phyloP scores from a whole-genome alignment of 2,113 vertebrate genomes.

The Semicossyphus pulcher region DNA sequence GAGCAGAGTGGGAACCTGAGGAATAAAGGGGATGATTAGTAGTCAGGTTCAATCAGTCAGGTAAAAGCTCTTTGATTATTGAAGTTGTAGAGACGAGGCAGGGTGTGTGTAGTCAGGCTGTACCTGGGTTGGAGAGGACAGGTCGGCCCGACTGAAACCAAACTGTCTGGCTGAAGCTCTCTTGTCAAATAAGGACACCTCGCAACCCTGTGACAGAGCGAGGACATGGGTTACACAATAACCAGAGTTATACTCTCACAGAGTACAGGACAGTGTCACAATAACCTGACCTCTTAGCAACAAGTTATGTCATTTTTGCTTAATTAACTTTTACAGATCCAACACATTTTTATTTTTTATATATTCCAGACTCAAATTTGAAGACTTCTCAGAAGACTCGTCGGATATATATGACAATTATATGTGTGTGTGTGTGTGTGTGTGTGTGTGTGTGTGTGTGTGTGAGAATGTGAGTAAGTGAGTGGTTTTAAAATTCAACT shows the following conservation, averaged over 20 bases:
- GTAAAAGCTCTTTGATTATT: background rate
- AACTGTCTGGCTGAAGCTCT: conserved; percentile 75
- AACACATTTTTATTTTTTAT: no score
- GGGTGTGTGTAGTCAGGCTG: background rate
- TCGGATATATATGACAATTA: no score
- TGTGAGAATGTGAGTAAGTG: no score
- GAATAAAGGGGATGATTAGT: background rate
- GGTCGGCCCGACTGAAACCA: conserved; percentile 76
- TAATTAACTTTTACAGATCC: no score
- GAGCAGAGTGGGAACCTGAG: conserved; percentile 78
- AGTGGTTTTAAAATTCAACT: no score
- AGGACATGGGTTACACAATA: background rate
- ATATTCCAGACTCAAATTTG: no score
- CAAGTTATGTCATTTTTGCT: no score
- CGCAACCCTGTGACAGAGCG: conserved; percentile 67
- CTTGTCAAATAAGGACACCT: conserved; percentile 77
- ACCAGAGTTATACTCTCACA: background rate
- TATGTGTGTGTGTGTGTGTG: no score
- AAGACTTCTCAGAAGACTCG: no score
- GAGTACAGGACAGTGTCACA: background rate
- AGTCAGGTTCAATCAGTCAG: background rate
- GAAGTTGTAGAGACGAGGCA: background rate
- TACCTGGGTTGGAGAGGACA: conserved; percentile 81
- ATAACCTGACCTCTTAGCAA: background rate
- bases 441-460: no score